A percentile compares a stretch with the other conserved stretches of the same genome.
phyloP scores from a whole-genome alignment of 1,140 invertebrate species.

The Drosophila biarmipes region DNA sequence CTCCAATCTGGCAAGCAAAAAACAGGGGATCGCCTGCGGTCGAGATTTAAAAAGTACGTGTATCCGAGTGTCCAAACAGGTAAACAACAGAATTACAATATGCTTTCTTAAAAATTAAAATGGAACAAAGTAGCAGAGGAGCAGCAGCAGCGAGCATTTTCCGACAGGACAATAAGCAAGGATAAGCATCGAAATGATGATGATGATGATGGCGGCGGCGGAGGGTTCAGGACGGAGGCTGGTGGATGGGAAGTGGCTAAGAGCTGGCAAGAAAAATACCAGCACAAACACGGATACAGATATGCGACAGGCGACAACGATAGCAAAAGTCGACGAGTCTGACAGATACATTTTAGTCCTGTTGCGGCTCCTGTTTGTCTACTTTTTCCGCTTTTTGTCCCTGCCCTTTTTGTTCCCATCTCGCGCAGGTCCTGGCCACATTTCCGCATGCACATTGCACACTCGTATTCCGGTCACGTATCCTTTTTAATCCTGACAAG shows the following conservation, averaged over 20 bases:
- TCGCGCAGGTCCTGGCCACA: slow-evolving; percentile 36
- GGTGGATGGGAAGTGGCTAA: slow-evolving; percentile 16
- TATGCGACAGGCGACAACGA: slow-evolving; percentile 52
- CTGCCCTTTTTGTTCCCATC: slow-evolving; percentile 35
- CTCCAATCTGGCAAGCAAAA: slow-evolving; percentile 60
- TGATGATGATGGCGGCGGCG: slow-evolving; percentile 24
- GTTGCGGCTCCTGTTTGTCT: slow-evolving; percentile 45
- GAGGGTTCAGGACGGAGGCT: neutral
- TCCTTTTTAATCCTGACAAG: slow-evolving; percentile 84
- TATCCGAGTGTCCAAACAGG: slow-evolving; percentile 50
- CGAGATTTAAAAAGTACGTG: slow-evolving; percentile 63
- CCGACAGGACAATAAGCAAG: slow-evolving; percentile 77
- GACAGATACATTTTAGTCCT: slow-evolving; percentile 63
- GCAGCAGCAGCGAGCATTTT: slow-evolving; percentile 29
- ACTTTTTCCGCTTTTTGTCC: slow-evolving; percentile 32
- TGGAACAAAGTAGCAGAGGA: slow-evolving; percentile 31
- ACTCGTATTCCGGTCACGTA: slow-evolving; percentile 81
- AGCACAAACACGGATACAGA: slow-evolving; percentile 41
- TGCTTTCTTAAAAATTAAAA: slow-evolving; percentile 80
- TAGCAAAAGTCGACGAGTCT: slow-evolving; percentile 58
- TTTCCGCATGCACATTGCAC: slow-evolving; percentile 59
- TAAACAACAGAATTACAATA: slow-evolving; percentile 81
- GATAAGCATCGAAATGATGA: slow-evolving; percentile 66
- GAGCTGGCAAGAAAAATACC: slow-evolving; percentile 44
- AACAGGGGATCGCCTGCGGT: slow-evolving; percentile 58